Percentiles rank a stretch among this genome's conserved stretches.
phyloP scores from a whole-genome alignment of 1,140 invertebrate species.

The Megalopta genalis region DNA sequence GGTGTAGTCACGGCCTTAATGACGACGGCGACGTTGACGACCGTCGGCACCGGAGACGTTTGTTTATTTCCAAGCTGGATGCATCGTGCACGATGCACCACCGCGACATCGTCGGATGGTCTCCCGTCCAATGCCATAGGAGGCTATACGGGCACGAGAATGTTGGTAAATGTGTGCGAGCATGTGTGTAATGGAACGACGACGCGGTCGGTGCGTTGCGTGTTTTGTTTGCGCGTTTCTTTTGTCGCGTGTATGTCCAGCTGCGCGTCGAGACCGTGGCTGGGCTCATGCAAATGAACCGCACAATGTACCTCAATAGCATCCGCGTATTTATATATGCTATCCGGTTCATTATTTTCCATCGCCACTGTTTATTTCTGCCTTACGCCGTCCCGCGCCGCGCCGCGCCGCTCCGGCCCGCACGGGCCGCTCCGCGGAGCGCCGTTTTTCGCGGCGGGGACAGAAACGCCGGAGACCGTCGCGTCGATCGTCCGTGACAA shows the following conservation, averaged over 20 bases:
- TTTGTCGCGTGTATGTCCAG: constrained; percentile 69
- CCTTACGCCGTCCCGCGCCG: constrained; percentile 16
- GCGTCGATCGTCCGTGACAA: constrained; percentile 36
- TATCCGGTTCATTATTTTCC: constrained; percentile 65
- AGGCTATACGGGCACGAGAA: too few species aligned
- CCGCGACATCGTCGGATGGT: neutral
- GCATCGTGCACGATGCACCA: constrained; percentile 38
- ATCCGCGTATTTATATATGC: constrained; percentile 61
- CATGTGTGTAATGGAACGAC: neutral
- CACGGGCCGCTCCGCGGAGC: neutral
- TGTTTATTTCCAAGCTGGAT: constrained; percentile 45
- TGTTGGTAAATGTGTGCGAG: neutral
- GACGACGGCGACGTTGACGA: constrained; percentile 2
- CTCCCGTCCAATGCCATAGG: too few species aligned
- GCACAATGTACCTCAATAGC: constrained; percentile 62
- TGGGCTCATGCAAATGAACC: constrained; percentile 64
- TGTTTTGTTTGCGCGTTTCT: constrained; percentile 69
- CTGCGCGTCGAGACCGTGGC: constrained; percentile 61
- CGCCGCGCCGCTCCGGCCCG: constrained; percentile 5
- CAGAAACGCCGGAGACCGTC: neutral
- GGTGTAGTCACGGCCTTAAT: neutral
- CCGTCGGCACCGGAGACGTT: constrained; percentile 23
- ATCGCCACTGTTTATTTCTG: constrained; percentile 56
- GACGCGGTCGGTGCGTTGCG: constrained; percentile 47
- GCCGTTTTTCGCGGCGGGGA: constrained; percentile 24